Conservation (phyloP, 2,797 vertebrate species). For the Eutrigla gurnardus region DNA sequence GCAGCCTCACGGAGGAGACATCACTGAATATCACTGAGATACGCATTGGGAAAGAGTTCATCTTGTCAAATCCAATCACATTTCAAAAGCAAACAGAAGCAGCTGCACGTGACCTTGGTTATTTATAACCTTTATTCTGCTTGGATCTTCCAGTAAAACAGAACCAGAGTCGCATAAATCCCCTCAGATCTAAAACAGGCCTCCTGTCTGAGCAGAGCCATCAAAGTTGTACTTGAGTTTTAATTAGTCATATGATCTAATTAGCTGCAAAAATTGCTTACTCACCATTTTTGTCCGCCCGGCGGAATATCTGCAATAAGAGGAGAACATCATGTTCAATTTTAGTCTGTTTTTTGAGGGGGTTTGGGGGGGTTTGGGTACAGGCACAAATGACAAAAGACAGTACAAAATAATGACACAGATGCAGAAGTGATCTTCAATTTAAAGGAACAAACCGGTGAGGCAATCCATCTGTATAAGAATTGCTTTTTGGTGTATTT, state of each 20-base stretch:
- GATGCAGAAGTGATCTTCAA: not conserved
- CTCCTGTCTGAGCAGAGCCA: conserved; percentile 16
- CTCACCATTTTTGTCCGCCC: conserved; percentile 97
- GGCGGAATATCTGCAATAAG: conserved; percentile 92
- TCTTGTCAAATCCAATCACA: conserved; percentile 28
- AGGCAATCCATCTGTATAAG: conserved; percentile 2
- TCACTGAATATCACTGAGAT: conserved; percentile 2
- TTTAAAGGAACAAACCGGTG: not conserved
- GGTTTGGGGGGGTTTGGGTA: not conserved
- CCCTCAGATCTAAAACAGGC: conserved; percentile 3
- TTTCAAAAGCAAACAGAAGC: conserved; percentile 17
- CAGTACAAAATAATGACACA: not conserved
- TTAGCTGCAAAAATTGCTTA: conserved; percentile 45
- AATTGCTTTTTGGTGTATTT: not conserved
- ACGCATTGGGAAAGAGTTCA: not conserved
- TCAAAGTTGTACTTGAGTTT: conserved; percentile 23
- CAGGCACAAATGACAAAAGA: not conserved
- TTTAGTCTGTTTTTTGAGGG: not conserved
- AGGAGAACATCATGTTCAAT: conserved; percentile 44
- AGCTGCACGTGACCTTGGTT: conserved; percentile 32
- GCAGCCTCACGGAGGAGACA: conserved; percentile 1
- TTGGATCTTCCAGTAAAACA: not conserved
- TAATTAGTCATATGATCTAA: conserved; percentile 26
- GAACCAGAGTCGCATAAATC: conserved; percentile 5
- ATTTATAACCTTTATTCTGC: conserved; percentile 29